These are phyloP conservation scores for Mormyrops boulengeri DNA, from an alignment of 2,797 vertebrate species.

Conservation along the genomic window DNA sequence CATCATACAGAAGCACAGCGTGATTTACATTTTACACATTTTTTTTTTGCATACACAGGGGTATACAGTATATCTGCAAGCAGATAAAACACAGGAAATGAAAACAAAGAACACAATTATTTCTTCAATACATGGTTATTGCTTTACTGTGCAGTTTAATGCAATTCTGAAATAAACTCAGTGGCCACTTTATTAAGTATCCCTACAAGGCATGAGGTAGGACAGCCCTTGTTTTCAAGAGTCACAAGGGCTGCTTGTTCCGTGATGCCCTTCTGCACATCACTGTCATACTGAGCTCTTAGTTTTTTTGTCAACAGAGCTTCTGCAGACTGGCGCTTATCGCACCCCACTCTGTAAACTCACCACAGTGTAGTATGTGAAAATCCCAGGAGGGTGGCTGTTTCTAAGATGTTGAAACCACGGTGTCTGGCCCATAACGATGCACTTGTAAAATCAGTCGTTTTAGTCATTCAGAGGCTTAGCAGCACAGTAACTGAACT, in stretches of 20 bases:
- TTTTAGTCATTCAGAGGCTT: neutral
- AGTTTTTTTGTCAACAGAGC: neutral
- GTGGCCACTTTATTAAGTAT: neutral
- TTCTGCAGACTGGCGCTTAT: neutral
- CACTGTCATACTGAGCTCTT: neutral
- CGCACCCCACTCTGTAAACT: neutral
- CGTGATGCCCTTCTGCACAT: neutral
- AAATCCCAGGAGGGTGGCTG: neutral
- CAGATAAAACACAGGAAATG: slow-evolving; percentile 25
- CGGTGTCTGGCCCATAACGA: neutral
- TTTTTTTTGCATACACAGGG: neutral
- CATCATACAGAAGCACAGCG: slow-evolving; percentile 36
- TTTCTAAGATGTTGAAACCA: neutral
- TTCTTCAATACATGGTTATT: neutral
- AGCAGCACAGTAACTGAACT: neutral
- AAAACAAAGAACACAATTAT: neutral
- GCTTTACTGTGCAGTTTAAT: neutral
- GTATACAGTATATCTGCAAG: slow-evolving; percentile 20
- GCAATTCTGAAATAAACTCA: neutral
- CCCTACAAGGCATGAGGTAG: neutral
- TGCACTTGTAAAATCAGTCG: neutral
- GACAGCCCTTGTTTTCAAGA: neutral
- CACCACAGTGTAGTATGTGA: neutral
- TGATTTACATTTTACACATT: slow-evolving; percentile 31
- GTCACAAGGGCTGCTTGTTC: neutral